Base-by-base conservation (phyloP, 2,113 vertebrate species). In the Microtus oregoni region DNA sequence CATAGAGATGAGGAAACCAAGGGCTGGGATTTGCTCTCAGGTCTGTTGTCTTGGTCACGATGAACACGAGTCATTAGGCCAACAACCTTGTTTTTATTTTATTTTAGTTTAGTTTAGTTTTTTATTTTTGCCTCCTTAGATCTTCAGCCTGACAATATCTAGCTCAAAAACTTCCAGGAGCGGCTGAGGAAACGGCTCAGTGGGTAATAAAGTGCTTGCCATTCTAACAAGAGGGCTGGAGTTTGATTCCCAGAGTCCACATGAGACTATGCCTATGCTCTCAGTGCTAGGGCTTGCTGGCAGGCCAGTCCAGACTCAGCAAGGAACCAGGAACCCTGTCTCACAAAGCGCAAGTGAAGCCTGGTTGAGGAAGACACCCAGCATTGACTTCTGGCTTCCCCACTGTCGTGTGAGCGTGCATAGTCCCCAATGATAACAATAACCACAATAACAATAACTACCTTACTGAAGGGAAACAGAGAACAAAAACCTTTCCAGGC, bases 101-200 rank as follows among this genome's bases (percentile, higher is more conserved):
- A 50, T 14, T 55, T 55, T 55, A 55, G 15, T 55, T 55, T 55
- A 55, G 15, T 55, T 55, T 55, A 58, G 19, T 58, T 67, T 67
- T 67, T 67, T 67, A 7, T n/a, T 72, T 72, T 72, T n/a, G 50
- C 44, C 32, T 77, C 38, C 24, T 24, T 15, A 3, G 1, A 1
- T 85, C 68, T 81, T 93, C 20, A 68, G n/a, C 82, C 55, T 35
- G 65, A 90, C 58, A 92, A 87, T 55, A 73, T 68, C 78, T 19
- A 52, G 35, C 26, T 86, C 41, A 32, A 9, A 90, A 82, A 19
- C 10, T 63, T 77, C 65, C 9, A 1, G 86, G 61, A 86, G 92
- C 61, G 70, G 35, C 35, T 55, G 50, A 50, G 32, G 50, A 28
- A 50, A 19, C 11, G 8, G 50, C 14, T 58, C 35, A 55, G 47